These are phyloP conservation scores for Galeopterus variegatus DNA, from an alignment of 2,113 vertebrate species.

Conservation along the genomic window DNA sequence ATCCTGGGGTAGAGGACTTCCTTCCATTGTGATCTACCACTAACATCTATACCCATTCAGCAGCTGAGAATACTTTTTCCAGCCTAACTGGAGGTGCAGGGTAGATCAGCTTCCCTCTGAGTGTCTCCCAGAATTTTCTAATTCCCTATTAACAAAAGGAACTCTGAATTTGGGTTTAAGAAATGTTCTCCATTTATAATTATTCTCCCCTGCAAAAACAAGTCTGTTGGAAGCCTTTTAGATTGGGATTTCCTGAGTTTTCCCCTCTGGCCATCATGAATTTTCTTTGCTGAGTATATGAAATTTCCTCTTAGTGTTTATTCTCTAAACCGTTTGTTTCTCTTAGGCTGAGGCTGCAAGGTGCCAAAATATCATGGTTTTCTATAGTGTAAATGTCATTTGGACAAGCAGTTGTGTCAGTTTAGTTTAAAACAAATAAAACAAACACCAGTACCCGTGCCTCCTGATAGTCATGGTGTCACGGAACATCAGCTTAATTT, in stretches of 20 bases:
- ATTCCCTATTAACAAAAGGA: not conserved
- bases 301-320: slow-evolving; percentile 49
- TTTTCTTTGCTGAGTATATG: not conserved
- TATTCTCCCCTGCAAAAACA: not conserved
- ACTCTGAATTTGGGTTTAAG: slow-evolving; percentile 14
- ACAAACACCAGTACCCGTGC: not conserved
- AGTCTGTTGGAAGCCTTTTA: not conserved
- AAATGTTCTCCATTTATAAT: not conserved
- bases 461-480: not conserved
- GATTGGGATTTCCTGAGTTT: not conserved
- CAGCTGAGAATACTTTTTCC: not conserved
- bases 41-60: not conserved
- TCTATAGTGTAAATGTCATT: not conserved
- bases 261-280: not conserved
- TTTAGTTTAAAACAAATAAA: not conserved
- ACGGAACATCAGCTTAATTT: not conserved
- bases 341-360: not conserved
- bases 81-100: not conserved
- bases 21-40: not conserved
- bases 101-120: not conserved
- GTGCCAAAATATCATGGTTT: not conserved
- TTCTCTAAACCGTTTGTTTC: slow-evolving; percentile 36
- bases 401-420: not conserved
- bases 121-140: not conserved
- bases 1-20: not conserved